These are phyloP conservation scores for Leptodactylus fuscus DNA, from an alignment of 2,113 vertebrate genomes.

Conservation along the genomic window DNA sequence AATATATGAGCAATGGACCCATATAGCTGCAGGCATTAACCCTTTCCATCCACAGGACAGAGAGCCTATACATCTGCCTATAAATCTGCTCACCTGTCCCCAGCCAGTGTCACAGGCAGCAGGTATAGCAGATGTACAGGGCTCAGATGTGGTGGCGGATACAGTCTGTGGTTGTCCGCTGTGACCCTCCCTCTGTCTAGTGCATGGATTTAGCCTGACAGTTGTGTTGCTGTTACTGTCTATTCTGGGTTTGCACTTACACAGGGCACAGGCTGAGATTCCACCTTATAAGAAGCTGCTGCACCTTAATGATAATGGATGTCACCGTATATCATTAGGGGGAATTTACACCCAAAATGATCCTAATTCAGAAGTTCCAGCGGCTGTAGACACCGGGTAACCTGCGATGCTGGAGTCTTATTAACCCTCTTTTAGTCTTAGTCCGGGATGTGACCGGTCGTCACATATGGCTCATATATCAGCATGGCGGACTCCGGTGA, in stretches of 20 bases:
- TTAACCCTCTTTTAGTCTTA: too few relatives aligned
- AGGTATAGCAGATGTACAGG: not conserved
- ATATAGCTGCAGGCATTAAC: too few relatives aligned
- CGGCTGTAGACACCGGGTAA: not conserved
- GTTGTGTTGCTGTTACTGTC: not conserved
- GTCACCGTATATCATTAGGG: not conserved
- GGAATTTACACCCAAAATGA: too few relatives aligned
- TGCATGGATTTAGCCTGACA: not conserved
- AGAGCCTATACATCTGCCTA: not conserved
- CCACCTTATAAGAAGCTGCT: not conserved
- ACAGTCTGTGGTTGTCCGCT: not conserved
- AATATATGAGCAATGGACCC: too few relatives aligned
- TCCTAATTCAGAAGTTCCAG: too few relatives aligned
- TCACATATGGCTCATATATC: not conserved
- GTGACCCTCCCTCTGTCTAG: not conserved
- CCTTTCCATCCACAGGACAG: not conserved
- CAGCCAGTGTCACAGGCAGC: not conserved
- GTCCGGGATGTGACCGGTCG: not conserved
- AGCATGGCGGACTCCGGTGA: too few relatives aligned
- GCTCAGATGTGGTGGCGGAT: not conserved
- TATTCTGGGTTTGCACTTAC: not conserved
- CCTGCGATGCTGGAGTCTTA: not conserved
- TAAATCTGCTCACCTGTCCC: slow-evolving; percentile 16
- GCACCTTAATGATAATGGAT: not conserved
- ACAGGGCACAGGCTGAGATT: not conserved